Evolutionary conservation across 2,113 vertebrate species (phyloP).

Genomic region (Periophthalmodon schlosseri): DNA sequence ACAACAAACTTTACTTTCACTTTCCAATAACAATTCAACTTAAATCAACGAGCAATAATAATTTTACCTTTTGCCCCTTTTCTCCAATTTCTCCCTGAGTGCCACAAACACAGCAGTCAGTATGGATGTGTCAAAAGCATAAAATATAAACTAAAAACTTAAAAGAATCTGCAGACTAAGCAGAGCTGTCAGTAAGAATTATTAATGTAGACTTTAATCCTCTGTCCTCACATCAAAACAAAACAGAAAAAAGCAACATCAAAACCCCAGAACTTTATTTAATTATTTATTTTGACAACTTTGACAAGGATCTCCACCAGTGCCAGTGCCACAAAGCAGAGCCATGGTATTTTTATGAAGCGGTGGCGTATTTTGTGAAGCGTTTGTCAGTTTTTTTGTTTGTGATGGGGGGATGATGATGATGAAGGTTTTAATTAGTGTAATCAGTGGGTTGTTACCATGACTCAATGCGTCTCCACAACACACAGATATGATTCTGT

Average conservation of each 20-base stretch:
- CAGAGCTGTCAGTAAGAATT: slow-evolving; percentile 51
- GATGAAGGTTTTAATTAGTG: slow-evolving; percentile 14
- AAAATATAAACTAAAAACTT: slow-evolving; percentile 26
- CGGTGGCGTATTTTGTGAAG: slow-evolving; percentile 35
- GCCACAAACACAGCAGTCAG: slow-evolving; percentile 28
- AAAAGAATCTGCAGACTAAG: slow-evolving; percentile 10
- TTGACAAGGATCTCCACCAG: slow-evolving; percentile 41
- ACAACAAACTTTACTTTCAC: not conserved
- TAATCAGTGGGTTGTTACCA: not conserved
- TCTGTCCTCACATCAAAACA: slow-evolving; percentile 50
- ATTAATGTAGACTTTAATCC: slow-evolving; percentile 68
- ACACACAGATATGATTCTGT: not conserved
- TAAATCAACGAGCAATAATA: not conserved
- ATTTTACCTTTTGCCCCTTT: slow-evolving; percentile 85
- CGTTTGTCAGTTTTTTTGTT: slow-evolving; percentile 28
- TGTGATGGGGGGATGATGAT: slow-evolving; percentile 11
- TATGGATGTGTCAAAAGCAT: slow-evolving; percentile 22
- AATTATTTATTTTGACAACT: slow-evolving; percentile 39
- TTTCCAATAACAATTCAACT: not conserved
- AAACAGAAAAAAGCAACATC: slow-evolving; percentile 69
- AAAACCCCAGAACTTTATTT: slow-evolving; percentile 40
- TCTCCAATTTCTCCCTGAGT: slow-evolving; percentile 83
- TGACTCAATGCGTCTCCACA: slow-evolving; percentile 15
- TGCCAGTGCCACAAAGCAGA: slow-evolving; percentile 35
- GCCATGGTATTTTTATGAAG: slow-evolving; percentile 40